Base-by-base conservation (phyloP, 2,797 vertebrate genomes). In the Prionace glauca region DNA sequence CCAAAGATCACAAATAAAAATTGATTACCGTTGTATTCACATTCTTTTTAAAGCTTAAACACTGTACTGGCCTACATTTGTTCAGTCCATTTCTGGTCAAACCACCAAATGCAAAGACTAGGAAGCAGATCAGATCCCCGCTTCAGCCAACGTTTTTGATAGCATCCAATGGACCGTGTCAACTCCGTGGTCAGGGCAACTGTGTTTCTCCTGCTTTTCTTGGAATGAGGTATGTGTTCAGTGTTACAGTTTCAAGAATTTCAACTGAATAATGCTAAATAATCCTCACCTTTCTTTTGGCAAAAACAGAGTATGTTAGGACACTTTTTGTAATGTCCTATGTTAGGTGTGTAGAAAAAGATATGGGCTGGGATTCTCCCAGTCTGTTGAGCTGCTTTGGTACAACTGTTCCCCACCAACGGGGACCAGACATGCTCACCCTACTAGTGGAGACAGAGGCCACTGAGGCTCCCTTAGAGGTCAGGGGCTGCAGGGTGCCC, bases 31-130 rank as follows among this genome's bases (percentile, higher is more conserved):
- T 32, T 74, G 67, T 45, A 62, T 94, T 94, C 24, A 36, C 45
- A 41, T 95, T 95, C 45, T 77, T 92, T 92, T 32, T 16, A 32
- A 77, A 95, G 93, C 69, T 95, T 77, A 95, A 95, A 77, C 71
- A 72, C 45, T 5, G 9, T 22, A 60, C 26, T 26, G 93, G 93
- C 50, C 71, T 74, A 20, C 24, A 74, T 9, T 18, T 77, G 71
- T 50, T 74, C 26, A 95, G 29, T 56, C 93, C 93, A 74, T 74
- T 74, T 56, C 69, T 95, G 71, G 93, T 71, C 69, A 95, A 72
- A n/a, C 16, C 69, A 10, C 7, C 45, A 94, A 71, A 71, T 18
- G 4, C 69, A 72, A 77, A 16, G 69, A 95, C 26, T 12, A 50
- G 24, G 93, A 95, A 77, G 45, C 71, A 32, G 41, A 56, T 74